Evolutionary conservation across 2,113 vertebrate genomes (phyloP).

Genomic region (Sphaerodactylus townsendi): DNA sequence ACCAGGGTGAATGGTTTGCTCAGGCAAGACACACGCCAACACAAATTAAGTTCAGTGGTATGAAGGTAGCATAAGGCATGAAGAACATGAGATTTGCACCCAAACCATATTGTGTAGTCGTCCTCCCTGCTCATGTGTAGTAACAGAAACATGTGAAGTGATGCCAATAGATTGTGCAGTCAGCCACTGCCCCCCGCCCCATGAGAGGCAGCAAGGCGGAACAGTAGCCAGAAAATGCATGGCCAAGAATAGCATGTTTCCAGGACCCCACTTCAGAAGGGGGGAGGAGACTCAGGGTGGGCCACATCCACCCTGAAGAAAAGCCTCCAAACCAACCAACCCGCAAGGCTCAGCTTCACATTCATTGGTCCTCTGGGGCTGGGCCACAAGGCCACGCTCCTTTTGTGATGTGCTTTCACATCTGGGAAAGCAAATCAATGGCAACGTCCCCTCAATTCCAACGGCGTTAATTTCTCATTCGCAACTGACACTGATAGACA

Average conservation of each 20-base stretch:
- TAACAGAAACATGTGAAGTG: background rate
- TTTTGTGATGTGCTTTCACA: background rate
- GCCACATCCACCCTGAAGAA: background rate
- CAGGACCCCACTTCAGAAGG: background rate
- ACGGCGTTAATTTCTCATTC: background rate
- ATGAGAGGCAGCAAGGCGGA: background rate
- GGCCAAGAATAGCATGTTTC: too few relatives aligned
- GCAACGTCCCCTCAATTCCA: background rate
- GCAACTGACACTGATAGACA: background rate
- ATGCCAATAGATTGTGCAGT: background rate
- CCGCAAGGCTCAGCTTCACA: background rate
- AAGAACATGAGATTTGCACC: background rate
- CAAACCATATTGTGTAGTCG: background rate
- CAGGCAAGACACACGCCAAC: background rate
- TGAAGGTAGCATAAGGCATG: background rate
- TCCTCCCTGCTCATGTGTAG: too few relatives aligned
- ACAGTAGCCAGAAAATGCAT: background rate
- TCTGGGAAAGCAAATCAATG: background rate
- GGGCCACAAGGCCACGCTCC: too few relatives aligned
- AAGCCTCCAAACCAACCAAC: background rate
- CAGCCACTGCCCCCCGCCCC: too few relatives aligned
- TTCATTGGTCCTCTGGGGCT: background rate
- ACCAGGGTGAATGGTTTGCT: background rate
- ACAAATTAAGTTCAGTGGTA: background rate
- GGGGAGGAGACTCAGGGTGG: background rate